phyloP scores from a whole-genome alignment of 2,888 invertebrate species.

The Drosophila suboccidentalis region DNA sequence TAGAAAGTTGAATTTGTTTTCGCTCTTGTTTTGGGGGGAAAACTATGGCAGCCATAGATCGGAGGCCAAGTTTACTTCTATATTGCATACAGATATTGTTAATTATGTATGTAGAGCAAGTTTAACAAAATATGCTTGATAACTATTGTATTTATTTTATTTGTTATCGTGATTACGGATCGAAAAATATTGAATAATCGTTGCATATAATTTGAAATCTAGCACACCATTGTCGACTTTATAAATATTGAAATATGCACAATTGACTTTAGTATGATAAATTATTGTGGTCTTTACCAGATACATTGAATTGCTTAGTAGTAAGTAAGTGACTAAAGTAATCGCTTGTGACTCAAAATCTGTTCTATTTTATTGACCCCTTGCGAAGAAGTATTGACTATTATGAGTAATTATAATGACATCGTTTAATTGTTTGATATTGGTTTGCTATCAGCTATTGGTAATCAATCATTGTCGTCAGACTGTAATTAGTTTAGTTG shows the following conservation, averaged over 20 bases:
- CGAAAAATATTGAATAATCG: not conserved
- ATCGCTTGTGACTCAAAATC: not conserved
- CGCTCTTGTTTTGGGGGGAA: not conserved
- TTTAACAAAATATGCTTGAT: not conserved
- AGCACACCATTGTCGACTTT: conserved; percentile 2
- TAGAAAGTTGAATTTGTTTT: conserved; percentile 9
- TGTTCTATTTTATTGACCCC: conserved; percentile 5
- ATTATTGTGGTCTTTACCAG: not conserved
- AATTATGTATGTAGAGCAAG: not conserved
- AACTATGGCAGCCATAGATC: conserved; percentile 18
- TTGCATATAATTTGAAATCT: not conserved
- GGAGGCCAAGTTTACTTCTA: not conserved
- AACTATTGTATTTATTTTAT: not conserved
- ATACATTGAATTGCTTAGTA: not conserved
- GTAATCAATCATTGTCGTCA: conserved; percentile 49
- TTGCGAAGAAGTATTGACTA: not conserved
- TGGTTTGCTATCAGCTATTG: conserved; percentile 22
- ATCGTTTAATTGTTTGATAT: conserved; percentile 50
- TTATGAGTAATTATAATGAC: conserved; percentile 40
- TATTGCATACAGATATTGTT: not conserved
- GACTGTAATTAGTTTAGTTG: conserved; percentile 27
- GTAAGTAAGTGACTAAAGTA: not conserved
- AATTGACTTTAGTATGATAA: not conserved
- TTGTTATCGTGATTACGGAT: too few relatives aligned
- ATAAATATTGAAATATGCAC: conserved; percentile 2